Conservation (phyloP, 2,797 vertebrate genomes). For the Harpagifer antarcticus region DNA sequence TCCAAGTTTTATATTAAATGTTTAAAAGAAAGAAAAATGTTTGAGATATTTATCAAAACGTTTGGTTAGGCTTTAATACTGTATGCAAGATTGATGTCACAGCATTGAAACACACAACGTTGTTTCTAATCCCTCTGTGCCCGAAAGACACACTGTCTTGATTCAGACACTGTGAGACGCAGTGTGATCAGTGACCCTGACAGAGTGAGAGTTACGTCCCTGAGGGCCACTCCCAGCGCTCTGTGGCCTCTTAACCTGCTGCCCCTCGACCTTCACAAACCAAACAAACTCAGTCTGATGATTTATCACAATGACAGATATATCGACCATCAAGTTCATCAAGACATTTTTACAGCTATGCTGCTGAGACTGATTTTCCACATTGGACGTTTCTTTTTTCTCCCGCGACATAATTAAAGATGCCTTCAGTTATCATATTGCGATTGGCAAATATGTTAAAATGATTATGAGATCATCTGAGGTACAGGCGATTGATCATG, state of each 20-base stretch:
- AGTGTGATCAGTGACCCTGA: conserved; percentile 34
- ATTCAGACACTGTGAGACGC: conserved; percentile 32
- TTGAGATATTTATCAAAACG: neutral
- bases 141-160: conserved; percentile 12
- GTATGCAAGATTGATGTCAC: neutral
- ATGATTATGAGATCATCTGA: neutral
- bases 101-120: conserved; percentile 12
- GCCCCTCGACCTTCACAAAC: conserved; percentile 53
- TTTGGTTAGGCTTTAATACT: neutral
- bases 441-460: neutral
- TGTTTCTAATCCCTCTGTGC: neutral
- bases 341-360: conserved; percentile 18
- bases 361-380: conserved; percentile 1
- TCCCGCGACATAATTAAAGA: conserved; percentile 5
- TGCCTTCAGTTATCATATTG: neutral
- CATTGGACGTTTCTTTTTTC: conserved; percentile 8
- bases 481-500: neutral
- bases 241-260: conserved; percentile 65
- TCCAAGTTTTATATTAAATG: neutral
- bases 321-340: neutral
- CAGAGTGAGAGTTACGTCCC: conserved; percentile 55
- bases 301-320: conserved; percentile 51
- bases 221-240: conserved; percentile 52
- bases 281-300: conserved; percentile 60
- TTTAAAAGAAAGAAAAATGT: conserved; percentile 1